A percentile compares a stretch with the other conserved stretches of the same genome.
These are phyloP conservation scores for Petrocephalus sullivani DNA, from an alignment of 2,797 vertebrate species.

Conservation along the genomic window DNA sequence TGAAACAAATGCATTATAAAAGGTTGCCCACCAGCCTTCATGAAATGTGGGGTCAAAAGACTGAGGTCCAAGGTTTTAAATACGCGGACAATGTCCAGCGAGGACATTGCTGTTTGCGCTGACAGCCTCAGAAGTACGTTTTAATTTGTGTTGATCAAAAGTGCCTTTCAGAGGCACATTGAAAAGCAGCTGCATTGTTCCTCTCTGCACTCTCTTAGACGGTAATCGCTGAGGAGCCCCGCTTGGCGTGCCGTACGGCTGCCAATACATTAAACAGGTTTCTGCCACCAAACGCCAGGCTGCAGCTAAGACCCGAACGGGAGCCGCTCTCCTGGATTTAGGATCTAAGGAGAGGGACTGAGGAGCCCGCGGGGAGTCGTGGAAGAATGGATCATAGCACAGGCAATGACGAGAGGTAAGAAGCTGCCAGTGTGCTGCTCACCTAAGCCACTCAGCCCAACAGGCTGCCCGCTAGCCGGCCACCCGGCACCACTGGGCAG, in stretches of 20 bases:
- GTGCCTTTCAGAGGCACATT: background rate
- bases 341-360: background rate
- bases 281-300: background rate
- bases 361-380: background rate
- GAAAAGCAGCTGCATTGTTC: background rate
- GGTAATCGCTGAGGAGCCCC: background rate
- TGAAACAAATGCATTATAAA: background rate
- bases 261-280: background rate
- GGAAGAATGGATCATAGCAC: background rate
- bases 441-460: background rate
- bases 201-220: background rate
- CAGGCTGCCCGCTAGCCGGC: background rate
- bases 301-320: background rate
- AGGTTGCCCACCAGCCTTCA: background rate
- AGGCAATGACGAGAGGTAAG: background rate
- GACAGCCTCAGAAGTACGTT: background rate
- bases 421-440: background rate
- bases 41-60: background rate
- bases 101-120: background rate
- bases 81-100: background rate
- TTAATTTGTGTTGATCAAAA: background rate
- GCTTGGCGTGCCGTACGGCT: background rate
- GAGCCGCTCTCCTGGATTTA: background rate
- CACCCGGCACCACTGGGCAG: background rate
- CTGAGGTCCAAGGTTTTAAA: background rate